Evolutionary conservation across 2,113 vertebrate genomes (phyloP).

Genomic region (Mellivora capensis): DNA sequence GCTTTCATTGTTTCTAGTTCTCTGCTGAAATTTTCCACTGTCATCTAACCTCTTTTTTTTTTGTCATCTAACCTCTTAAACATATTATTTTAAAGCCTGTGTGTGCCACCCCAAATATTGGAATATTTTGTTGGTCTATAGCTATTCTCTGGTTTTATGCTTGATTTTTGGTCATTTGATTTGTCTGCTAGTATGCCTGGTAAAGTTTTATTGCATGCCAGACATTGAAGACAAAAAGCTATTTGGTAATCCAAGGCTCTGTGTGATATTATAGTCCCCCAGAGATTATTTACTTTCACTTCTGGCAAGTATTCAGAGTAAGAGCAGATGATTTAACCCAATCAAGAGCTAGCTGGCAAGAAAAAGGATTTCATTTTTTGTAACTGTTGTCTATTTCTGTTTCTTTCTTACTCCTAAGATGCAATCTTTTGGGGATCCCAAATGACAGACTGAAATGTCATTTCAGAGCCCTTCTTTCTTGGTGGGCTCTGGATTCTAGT

Average conservation of each 20-base stretch:
- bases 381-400: neutral
- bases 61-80: neutral
- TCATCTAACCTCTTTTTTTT: neutral
- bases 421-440: neutral
- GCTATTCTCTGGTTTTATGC: neutral
- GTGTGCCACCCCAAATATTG: neutral
- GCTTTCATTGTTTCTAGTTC: neutral
- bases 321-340: neutral
- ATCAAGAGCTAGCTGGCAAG: neutral
- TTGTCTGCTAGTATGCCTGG: neutral
- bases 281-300: neutral
- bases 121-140: neutral
- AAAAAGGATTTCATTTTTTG: neutral
- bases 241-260: neutral
- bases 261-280: neutral
- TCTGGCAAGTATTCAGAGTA: neutral
- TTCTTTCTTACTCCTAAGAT: neutral
- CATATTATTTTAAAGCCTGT: neutral
- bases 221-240: neutral
- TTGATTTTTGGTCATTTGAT: neutral
- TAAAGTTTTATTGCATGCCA: neutral
- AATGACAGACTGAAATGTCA: neutral
- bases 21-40: neutral
- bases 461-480: neutral
- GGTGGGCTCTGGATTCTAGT: neutral